Evolutionary conservation across 2,113 vertebrate genomes (phyloP).

Genomic region (Corythornis vintsioides): DNA sequence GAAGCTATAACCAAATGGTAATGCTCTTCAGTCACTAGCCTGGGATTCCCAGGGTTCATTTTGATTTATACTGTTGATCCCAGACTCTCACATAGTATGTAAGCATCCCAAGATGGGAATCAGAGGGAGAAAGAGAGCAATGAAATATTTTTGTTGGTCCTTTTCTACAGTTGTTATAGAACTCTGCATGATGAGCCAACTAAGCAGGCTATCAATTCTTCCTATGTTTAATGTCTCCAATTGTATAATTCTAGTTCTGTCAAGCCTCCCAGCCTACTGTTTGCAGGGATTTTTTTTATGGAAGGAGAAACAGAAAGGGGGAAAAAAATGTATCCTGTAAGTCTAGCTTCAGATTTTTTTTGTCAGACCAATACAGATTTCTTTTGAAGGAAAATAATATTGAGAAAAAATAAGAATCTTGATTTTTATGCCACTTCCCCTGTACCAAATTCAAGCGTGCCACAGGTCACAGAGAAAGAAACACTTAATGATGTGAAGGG

Average conservation of each 20-base stretch:
- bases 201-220: constrained; percentile 53
- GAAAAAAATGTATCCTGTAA: constrained; percentile 15
- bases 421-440: background rate
- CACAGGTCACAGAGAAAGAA: background rate
- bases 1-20: background rate
- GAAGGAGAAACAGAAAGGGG: constrained; percentile 27
- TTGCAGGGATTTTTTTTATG: constrained; percentile 18
- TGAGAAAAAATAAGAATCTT: background rate
- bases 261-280: constrained; percentile 55
- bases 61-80: constrained; percentile 47
- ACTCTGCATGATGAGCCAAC: constrained; percentile 22
- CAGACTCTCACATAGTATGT: background rate
- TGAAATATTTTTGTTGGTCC: constrained; percentile 59
- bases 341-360: constrained; percentile 2
- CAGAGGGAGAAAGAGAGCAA: constrained; percentile 11
- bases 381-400: constrained; percentile 28
- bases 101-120: constrained; percentile 35
- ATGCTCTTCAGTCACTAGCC: background rate
- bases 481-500: background rate
- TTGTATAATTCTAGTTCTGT: constrained; percentile 50
- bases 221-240: background rate
- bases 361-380: background rate
- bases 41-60: background rate
- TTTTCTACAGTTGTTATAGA: constrained; percentile 15
- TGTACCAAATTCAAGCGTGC: background rate